These are phyloP conservation scores for Trachemys scripta DNA, from an alignment of 2,113 vertebrate genomes.

Conservation along the genomic window DNA sequence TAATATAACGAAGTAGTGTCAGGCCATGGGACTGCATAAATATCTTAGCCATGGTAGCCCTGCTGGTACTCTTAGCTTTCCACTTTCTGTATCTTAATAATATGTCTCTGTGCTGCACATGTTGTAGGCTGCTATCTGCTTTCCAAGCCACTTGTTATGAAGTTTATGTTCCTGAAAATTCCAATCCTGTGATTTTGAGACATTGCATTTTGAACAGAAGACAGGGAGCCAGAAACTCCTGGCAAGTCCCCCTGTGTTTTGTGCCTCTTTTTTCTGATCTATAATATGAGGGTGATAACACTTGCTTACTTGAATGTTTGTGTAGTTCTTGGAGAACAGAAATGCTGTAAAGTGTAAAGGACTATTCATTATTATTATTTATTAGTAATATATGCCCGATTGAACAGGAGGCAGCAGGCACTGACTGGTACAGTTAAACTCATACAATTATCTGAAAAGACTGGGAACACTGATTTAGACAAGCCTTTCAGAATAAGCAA, in stretches of 20 bases:
- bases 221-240: background rate
- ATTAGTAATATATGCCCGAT: background rate
- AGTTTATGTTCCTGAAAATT: background rate
- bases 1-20: background rate
- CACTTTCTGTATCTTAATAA: background rate
- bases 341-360: background rate
- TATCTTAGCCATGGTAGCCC: background rate
- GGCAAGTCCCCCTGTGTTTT: background rate
- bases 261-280: background rate
- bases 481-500: background rate
- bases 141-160: background rate
- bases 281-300: background rate
- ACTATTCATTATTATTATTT: background rate
- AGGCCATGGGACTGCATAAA: background rate
- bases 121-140: background rate
- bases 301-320: background rate
- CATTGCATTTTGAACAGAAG: background rate
- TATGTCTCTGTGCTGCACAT: background rate
- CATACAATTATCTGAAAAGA: background rate
- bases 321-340: background rate
- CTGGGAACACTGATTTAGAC: background rate
- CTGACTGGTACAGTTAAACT: accelerated
- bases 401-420: accelerated
- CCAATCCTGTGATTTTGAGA: background rate
- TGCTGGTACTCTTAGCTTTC: background rate